Conservation (phyloP, 2,797 vertebrate species). For the Cirrhinus mrigala region DNA sequence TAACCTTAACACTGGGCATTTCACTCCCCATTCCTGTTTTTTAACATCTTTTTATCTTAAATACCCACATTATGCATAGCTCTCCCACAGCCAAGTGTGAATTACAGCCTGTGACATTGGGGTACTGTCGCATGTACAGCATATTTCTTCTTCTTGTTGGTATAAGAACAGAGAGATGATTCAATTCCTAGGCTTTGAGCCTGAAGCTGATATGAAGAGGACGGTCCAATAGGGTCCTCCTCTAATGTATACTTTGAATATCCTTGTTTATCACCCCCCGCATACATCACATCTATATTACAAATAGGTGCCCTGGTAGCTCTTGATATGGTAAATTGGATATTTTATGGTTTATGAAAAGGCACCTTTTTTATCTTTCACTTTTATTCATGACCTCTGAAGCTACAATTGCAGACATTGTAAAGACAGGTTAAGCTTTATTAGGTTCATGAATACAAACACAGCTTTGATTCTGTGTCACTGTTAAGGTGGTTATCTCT, state of each 20-base stretch:
- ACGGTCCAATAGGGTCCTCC: constrained; percentile 66
- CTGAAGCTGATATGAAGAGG: constrained; percentile 74
- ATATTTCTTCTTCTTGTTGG: constrained; percentile 71
- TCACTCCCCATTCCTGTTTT: not conserved
- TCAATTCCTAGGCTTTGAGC: constrained; percentile 69
- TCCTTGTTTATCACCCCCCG: constrained; percentile 78
- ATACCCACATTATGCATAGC: constrained; percentile 21
- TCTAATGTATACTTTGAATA: constrained; percentile 75
- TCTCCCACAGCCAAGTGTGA: constrained; percentile 66
- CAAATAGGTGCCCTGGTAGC: constrained; percentile 75
- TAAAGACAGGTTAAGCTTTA: constrained; percentile 76
- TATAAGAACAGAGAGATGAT: constrained; percentile 67
- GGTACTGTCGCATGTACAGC: constrained; percentile 61
- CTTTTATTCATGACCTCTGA: constrained; percentile 75
- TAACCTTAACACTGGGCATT: not conserved
- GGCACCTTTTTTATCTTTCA: constrained; percentile 72
- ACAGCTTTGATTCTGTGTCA: constrained; percentile 58
- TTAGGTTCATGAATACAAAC: constrained; percentile 73
- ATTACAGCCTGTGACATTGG: constrained; percentile 74
- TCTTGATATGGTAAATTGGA: constrained; percentile 83
- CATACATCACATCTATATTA: constrained; percentile 74
- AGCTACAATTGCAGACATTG: constrained; percentile 67
- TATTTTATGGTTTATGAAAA: constrained; percentile 81
- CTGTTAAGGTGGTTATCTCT: constrained; percentile 45
- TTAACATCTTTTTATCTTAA: not conserved